Conservation (phyloP, 2,797 vertebrate genomes). For the Mallotus villosus region DNA sequence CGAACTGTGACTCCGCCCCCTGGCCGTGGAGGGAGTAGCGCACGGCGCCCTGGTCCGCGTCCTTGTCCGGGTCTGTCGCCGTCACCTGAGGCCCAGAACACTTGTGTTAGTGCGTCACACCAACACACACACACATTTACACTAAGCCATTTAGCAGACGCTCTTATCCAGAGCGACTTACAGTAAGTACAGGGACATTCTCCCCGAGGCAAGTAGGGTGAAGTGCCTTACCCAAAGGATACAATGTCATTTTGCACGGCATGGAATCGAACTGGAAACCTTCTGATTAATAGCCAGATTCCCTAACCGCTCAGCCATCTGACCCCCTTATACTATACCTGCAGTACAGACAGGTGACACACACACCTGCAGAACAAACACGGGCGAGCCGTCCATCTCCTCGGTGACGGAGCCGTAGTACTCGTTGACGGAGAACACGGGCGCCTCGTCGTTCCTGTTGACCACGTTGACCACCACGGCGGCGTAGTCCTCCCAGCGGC, state of each 20-base stretch:
- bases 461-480: slow-evolving; percentile 81
- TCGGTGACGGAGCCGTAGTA: slow-evolving; percentile 89
- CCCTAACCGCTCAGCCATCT: no score
- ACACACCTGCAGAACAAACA: slow-evolving; percentile 87
- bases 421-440: slow-evolving; percentile 85
- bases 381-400: slow-evolving; percentile 82
- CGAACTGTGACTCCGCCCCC: slow-evolving; percentile 84
- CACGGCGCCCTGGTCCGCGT: slow-evolving; percentile 81
- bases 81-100: slow-evolving; percentile 76
- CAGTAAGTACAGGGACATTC: no score
- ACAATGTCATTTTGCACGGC: no score
- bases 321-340: not conserved
- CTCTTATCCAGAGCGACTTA: no score
- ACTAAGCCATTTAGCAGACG: no score
- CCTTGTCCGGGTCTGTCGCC: slow-evolving; percentile 87
- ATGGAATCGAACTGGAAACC: no score
- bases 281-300: no score
- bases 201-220: no score
- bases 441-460: slow-evolving; percentile 90
- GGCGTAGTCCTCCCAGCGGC: slow-evolving; percentile 89
- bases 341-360: not conserved
- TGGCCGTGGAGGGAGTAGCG: slow-evolving; percentile 88
- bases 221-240: no score
- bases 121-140: no score
- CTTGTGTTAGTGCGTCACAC: no score